Base-by-base conservation (phyloP, 2,113 vertebrate genomes). In the Pollachius pollachius region DNA sequence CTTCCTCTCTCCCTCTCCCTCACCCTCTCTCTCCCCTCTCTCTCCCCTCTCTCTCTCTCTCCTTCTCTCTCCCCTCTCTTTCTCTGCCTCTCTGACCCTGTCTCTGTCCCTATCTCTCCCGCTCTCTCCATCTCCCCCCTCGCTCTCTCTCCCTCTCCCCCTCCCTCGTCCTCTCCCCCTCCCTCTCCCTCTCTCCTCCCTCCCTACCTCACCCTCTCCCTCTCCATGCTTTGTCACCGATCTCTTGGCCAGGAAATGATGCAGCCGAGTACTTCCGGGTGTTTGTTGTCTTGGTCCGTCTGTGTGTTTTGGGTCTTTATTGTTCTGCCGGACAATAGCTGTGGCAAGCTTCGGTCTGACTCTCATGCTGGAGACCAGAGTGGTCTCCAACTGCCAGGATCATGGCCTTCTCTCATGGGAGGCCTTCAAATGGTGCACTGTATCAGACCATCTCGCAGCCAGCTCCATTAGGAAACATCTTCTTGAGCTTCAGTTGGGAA, bases 221-320 rank as follows among this genome's bases (percentile, higher is more conserved):
- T 21, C 23, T 65, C 54, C n/a, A 25, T 52, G 52, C 65, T 30
- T 58, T 23, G 80, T 74, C 74, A 72, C 64, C 57, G n/a, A 52
- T 65, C 19, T 5, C 37, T 64, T 25, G 68, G 79, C 67, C 82
- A 85, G 84, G 88, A 89, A 52, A 65, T 75, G 86, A 86, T 87
- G 76, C 84, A 82, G 79, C 67, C 70, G 79, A 86, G 79, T 83
- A 76, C 81, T 88, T 88, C 88, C 82, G 1, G 41, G 41, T 48
- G 41, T 48, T 48, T 41, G 37, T 48, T 88, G 85, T 19, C 67
- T 61, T 60, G 80, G 67, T 70, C 75, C 58, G 54, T 70, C 72
- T 65, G 65, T 68, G 64, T 27, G 11, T 84, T 74, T 74, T 77
- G 64, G 52, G 37, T 34, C 58, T n/a, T 57, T 68, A 84, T 86